These are phyloP conservation scores for Trissonchulus latispiculum DNA, from an alignment of 2,888 invertebrate genomes.

Conservation along the genomic window DNA sequence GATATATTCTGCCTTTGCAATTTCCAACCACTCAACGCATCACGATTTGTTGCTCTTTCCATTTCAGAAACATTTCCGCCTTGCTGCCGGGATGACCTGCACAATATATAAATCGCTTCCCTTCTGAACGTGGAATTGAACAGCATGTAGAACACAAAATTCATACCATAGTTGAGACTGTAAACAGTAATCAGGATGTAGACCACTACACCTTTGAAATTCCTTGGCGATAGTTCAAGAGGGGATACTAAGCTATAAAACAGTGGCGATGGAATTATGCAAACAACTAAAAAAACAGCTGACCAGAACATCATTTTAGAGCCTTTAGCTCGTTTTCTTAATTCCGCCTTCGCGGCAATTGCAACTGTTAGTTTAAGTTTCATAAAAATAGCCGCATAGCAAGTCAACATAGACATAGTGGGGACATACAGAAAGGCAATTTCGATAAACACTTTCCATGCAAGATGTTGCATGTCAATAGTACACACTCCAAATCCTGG, in stretches of 20 bases:
- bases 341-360: neutral
- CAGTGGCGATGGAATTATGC: neutral
- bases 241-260: neutral
- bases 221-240: too few species aligned
- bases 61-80: too few species aligned
- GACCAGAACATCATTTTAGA: neutral
- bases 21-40: too few species aligned
- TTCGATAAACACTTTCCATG: neutral
- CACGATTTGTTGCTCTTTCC: too few species aligned
- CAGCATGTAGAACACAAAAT: neutral
- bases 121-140: neutral
- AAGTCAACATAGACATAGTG: neutral
- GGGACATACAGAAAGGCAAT: neutral
- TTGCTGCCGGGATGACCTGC: too few species aligned
- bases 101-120: neutral
- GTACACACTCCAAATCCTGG: neutral
- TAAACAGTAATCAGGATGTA: neutral
- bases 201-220: neutral
- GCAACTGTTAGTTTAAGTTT: neutral
- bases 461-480: neutral
- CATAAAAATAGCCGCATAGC: neutral
- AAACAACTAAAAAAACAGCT: neutral
- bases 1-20: too few species aligned
- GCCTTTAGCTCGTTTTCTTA: neutral
- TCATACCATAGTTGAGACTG: neutral